Base-by-base conservation (phyloP, 2,888 invertebrate species). In the Entomobrya proxima region DNA sequence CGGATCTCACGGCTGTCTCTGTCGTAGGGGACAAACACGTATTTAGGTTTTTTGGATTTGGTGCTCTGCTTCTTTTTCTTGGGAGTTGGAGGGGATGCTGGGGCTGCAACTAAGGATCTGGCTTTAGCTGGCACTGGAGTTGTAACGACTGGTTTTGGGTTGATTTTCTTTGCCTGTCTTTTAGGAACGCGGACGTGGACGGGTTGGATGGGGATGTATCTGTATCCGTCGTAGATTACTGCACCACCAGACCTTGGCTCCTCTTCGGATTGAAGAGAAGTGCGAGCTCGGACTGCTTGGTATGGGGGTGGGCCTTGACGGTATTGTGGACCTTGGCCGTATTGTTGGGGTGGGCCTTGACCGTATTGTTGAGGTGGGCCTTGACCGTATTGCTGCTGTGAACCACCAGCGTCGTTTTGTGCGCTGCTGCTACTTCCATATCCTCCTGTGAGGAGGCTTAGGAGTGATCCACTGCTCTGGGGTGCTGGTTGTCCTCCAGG, bases 201-300 rank as follows among this genome's bases (percentile, higher is more conserved):
- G 5, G 82, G 82, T 3, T 67, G 61, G 0, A 83, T 67, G 32
- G 82, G 82, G 24, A 83, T 83, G 82, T 83, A 83, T 13, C 76
- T 27, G 52, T 50, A 61, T 1, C 82, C 82, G 27, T 83, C 82
- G 67, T 67, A 83, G 5, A 83, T n/a, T 9, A 83, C 82, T 40
- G 81, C 72, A 18, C 81, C 81, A n/a, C 76, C 82, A 24, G 82
- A 82, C 35, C 82, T 50, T 27, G 82, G 76, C 30, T 64, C 67
- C 27, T 76, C 76, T 18, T 50, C 3, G 30, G 74, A 40, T 13
- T 55, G 50, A 9, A 76, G 6, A 21, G 74, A 40, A 7, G 82
- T 67, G 15, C 82, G 30, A 9, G 30, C 82, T 13, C 82, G 55
- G 18, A 35, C 13, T 15, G 11, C 24, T 18, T 37, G 18, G 30